Evolutionary conservation across 2,797 vertebrate species (phyloP), one percentile per base, ranked within the genome.

Genomic region (Sarcoramphus papa): DNA sequence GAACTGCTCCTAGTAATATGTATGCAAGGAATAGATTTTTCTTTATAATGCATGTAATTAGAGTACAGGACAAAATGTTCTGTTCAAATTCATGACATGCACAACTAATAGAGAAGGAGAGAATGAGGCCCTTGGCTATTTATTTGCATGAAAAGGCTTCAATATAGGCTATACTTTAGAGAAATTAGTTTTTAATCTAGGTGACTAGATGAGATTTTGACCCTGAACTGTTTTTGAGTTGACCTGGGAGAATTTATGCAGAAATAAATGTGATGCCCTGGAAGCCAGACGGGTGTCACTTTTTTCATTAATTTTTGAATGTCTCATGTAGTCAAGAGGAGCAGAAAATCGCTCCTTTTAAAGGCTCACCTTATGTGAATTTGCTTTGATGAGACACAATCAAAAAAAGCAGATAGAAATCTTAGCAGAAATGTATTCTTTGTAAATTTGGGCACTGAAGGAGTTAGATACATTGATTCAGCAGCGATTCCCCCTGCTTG

Each of bases 121-220:
- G 96, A 97, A 98, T 94, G 96, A 97, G 96, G 96, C 98, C 98
- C 98, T 98, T 97, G 97, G 98, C 96, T 98, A 98, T 98, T 99
- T 98, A 99, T 99, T 99, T 99, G 98, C 98, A 99, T 99, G 98
- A 97, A 98, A 98, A 99, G 94, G 97, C 98, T 99, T 98, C 98
- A 98, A 98, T 98, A 98, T 98, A 96, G 79, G 94, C 96, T 67
- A 95, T 97, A 96, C 97, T 97, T 98, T 97, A 97, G 98, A 99
- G 98, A 99, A 99, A 99, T 99, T 98, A 98, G 98, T 98, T 99
- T 99, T 99, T 99, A 99, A 99, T 99, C 98, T 99, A 97, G 92
- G 97, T 96, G 98, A 98, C 98, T 98, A 98, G 98, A 99, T 99
- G 98, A 99, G 98, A 98, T 98, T 99, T 98, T 99, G 99, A 99